phyloP scores from a whole-genome alignment of 2,888 invertebrate species.

The Epinotia brunnichana region DNA sequence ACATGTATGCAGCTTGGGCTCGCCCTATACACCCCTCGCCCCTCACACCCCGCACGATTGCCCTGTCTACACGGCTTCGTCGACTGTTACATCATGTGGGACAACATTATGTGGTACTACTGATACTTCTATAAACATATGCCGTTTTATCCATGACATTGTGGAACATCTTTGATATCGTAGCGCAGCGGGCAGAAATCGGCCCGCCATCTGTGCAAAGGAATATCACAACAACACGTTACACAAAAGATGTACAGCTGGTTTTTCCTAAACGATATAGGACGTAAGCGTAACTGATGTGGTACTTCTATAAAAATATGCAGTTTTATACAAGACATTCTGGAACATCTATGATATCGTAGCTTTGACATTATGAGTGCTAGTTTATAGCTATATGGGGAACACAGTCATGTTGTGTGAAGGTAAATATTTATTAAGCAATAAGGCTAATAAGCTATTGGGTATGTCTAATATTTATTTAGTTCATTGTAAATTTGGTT shows the following conservation, averaged over 20 bases:
- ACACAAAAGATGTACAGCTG: not conserved
- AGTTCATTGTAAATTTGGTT: too few relatives aligned
- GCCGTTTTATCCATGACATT: not conserved
- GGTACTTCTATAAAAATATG: not conserved
- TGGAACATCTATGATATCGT: not conserved
- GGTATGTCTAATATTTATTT: too few relatives aligned
- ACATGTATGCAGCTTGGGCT: too few relatives aligned
- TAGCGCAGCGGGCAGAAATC: conserved; percentile 92
- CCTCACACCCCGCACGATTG: too few relatives aligned
- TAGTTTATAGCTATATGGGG: too few relatives aligned
- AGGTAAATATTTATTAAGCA: not conserved
- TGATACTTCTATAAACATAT: not conserved
- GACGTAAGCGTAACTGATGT: not conserved
- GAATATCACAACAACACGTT: not conserved
- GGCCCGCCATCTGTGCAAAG: conserved; percentile 70
- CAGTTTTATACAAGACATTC: not conserved
- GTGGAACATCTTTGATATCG: conserved; percentile 53
- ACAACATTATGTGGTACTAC: too few relatives aligned
- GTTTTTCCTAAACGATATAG: not conserved
- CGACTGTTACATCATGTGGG: too few relatives aligned
- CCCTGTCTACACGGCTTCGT: too few relatives aligned
- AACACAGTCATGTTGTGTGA: not conserved
- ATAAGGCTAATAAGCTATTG: not conserved
- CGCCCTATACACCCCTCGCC: too few relatives aligned
- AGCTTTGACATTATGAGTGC: too few relatives aligned